Evolutionary conservation across 2,113 vertebrate genomes (phyloP), one percentile per base, ranked within the genome.

Genomic region (Mesembrinibis cayennensis): DNA sequence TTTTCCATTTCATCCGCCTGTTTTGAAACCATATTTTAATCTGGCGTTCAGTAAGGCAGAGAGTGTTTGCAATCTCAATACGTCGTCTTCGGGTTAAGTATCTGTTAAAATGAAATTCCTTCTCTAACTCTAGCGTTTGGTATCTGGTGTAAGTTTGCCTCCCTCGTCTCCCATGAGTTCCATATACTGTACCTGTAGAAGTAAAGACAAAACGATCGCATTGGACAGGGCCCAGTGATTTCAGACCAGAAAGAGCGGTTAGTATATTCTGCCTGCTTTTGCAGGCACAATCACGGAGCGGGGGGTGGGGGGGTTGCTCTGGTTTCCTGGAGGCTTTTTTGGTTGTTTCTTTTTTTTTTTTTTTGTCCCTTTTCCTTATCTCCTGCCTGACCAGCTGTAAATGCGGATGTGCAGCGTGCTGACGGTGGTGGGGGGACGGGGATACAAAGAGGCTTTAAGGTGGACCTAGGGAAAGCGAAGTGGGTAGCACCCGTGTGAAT

Each of bases 1-100:
- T 99, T 97, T 99, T 99, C 98, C 98, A 99, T 94, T 99, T 99
- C 98, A 99, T 99, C 86, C 98, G 98, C 96, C 98, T 98, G 96
- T 99, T 99, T 98, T 99, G 98, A 98, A 99, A 99, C 98, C 98
- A 99, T 97, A 99, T 99, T 97, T 99, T 99, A 98, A 99, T 99
- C 97, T 99, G 98, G 96, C 98, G 98, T 97, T 99, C 98, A 74
- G 98, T 99, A 90, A 99, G 98, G 97, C 98, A 99, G 91, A 99
- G 98, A 76, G 98, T 98, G 59, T 98, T 98, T 94, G 98, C 98
- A 96, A 99, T 98, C 97, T 99, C 98, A 97, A 99, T 99, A 86
- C 98, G 98, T 96, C 98, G 98, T 93, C 98, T 98, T 96, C 98
- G 98, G 49, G 98, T 99, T 98, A 99, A 98, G 97, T 99, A 99